Base-by-base conservation (phyloP, 2,888 invertebrate genomes). In the Oscheius onirici region DNA sequence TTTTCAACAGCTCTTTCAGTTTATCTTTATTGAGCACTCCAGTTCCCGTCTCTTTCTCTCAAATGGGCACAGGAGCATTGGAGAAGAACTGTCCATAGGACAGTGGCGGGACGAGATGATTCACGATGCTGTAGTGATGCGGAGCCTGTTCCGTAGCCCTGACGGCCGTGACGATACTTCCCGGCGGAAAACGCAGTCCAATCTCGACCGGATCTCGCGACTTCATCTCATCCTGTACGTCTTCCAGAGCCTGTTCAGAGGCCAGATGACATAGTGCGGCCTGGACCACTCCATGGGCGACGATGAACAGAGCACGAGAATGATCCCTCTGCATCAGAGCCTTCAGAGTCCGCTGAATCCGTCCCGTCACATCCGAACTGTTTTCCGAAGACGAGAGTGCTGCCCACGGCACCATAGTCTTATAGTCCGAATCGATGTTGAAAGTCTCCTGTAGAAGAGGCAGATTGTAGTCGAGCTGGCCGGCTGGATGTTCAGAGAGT, bases 361-460 rank as follows among this genome's bases (percentile, higher is more conserved):
- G 58, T 15, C 13, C 10, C 5, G 17, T 13, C 10, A 58, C 43
- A n/a, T 58, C 43, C 8, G 34, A 6, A 2, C n/a, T 41, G 17
- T 11, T 55, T 22, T 26, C n/a, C 41, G 41, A 40, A 58, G 34
- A 34, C 34, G 34, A 34, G 34, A 46, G 46, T 10, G 15, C 5
- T 0, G 20, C 11, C 43, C 11, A 41, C 34, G 15, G 40, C 13
- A 58, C 24, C 6, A 58, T 13, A 20, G 58, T 15, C 58, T 41
- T 20, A 40, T 74, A 74, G 1, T 41, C 51, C 8, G 41, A 26
- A 49, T 74, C 72, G 55, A 74, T 69, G 3, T 69, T 51, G 55
- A 68, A 74, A n/a, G 44, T 69, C 20, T 72, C 54, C 15, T 2
- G n/a, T 15, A 34, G 54, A 17, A n/a, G 34, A 13, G 15, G 22